These are phyloP conservation scores for Xiphorhynchus erythropygius DNA, from an alignment of 2,797 vertebrate species.

Conservation along the genomic window DNA sequence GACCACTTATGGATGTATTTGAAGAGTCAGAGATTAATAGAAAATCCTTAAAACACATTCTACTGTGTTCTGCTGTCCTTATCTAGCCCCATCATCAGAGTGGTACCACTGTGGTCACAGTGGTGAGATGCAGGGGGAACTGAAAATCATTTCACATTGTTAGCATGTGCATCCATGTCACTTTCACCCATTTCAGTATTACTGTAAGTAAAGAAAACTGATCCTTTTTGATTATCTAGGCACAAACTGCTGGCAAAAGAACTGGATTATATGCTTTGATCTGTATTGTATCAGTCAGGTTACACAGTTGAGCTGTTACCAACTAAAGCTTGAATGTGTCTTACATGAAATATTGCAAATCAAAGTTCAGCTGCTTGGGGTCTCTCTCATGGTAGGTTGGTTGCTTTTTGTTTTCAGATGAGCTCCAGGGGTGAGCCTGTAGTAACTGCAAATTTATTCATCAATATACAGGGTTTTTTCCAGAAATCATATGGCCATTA, in stretches of 20 bases:
- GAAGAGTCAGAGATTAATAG: neutral
- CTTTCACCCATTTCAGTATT: neutral
- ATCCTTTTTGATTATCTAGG: neutral
- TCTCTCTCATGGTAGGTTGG: neutral
- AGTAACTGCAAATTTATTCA: neutral
- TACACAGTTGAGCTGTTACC: neutral
- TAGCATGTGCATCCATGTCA: fast-evolving
- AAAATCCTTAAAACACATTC: neutral
- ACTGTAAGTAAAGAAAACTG: neutral
- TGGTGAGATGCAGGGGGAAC: neutral
- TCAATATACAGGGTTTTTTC: neutral
- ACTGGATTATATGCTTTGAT: neutral
- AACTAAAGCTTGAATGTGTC: neutral
- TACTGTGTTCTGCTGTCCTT: neutral
- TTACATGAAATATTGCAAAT: neutral
- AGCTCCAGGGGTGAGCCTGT: neutral
- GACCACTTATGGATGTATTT: neutral
- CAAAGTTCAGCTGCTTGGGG: neutral
- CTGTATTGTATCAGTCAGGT: neutral
- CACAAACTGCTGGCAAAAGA: neutral
- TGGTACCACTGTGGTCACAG: neutral
- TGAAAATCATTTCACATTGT: neutral
- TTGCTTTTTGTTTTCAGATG: neutral
- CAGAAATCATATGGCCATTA: neutral
- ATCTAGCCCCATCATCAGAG: neutral